phyloP scores from a whole-genome alignment of 2,888 invertebrate species.

The Venustoraphidia nigricollis region DNA sequence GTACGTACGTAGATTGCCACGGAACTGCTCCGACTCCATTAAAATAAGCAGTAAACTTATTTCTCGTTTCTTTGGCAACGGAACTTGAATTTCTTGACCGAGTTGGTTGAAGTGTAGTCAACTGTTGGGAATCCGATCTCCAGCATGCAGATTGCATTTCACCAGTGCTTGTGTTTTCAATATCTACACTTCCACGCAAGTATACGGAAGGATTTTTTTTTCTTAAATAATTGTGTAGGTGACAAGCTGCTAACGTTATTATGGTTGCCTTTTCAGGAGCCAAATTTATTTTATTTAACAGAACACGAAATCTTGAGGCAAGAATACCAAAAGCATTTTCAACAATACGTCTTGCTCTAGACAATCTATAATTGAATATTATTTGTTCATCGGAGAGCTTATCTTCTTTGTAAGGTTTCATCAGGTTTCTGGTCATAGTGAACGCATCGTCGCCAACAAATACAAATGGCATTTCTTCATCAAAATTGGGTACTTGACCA shows the following conservation, averaged over 20 bases:
- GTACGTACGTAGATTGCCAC: not conserved
- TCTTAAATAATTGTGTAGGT: not conserved
- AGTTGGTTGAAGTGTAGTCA: not conserved
- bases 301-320: not conserved
- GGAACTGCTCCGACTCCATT: not conserved
- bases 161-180: not conserved
- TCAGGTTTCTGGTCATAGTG: not conserved
- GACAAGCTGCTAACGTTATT: not conserved
- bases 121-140: not conserved
- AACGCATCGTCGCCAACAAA: slow-evolving; percentile 1
- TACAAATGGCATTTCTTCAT: too few species aligned
- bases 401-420: not conserved
- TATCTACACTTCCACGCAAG: not conserved
- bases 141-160: not conserved
- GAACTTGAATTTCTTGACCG: not conserved
- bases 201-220: not conserved
- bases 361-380: slow-evolving; percentile 2
- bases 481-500: too few species aligned
- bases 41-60: not conserved
- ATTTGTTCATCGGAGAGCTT: not conserved
- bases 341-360: not conserved
- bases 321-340: slow-evolving; percentile 2
- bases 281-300: not conserved
- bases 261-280: not conserved
- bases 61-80: not conserved